Base-by-base conservation (phyloP, 2,888 invertebrate species). In the Mesorhabditis sp. region DNA sequence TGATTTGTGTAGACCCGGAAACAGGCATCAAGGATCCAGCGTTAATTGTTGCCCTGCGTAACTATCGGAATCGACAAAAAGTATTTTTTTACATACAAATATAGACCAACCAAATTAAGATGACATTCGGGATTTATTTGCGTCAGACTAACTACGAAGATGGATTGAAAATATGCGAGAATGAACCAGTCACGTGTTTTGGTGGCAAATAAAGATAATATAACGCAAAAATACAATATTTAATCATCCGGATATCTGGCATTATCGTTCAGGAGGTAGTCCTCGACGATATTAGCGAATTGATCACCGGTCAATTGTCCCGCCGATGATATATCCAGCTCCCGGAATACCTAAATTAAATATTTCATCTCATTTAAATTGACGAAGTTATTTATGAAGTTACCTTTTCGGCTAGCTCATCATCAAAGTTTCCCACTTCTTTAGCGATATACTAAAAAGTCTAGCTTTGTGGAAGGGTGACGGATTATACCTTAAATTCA, bases 1-100 rank as follows among this genome's bases (percentile, higher is more conserved):
- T 96, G 93, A 92, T 97, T 71, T 95, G 95, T 86, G 92, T 95
- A 73, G 92, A 96, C 87, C 95, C 94, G 87, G 88, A 89, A 64
- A 92, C 91, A 3, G 94, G 93, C 0, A 88, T 90, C 76, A 92
- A 84, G 75, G 85, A 84, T 69, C 83, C 84, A 42, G 85, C 86
- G 43, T 65, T 84, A 5, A 68, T 85, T 62, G 67, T 81, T 45
- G 87, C 87, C 4, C 79, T 88, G 43, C 69, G 86, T 4, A 73
- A 83, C 70, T 70, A 79, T 65, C 68, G 84, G 62, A 66, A 74
- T 41, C 78, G 82, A 41, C 73, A 80, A 15, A 76, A 76, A 72
- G 80, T 80, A 65, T 10, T 45, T 41, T 66, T n/a, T 28, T 58
- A 43, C 43, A 6, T 43, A 15, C 5, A 41, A 64, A 42, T 41